A percentile compares a stretch with the other conserved stretches of the same genome.
Conservation (phyloP, 2,113 vertebrate species). For the Holacanthus passer region DNA sequence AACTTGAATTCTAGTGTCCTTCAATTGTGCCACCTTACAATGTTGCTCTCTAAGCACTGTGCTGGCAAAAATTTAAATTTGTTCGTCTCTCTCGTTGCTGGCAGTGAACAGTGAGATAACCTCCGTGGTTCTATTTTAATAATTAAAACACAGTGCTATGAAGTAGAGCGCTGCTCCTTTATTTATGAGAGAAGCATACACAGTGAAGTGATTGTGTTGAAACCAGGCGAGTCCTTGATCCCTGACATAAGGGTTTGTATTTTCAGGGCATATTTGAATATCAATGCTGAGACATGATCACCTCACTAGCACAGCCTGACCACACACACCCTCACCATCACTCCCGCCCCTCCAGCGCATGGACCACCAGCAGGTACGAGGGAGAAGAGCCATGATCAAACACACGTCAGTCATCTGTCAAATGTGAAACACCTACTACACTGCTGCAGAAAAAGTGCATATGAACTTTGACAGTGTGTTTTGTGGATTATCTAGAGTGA, state of each 20-base stretch:
- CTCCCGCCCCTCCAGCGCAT: conserved; percentile 14
- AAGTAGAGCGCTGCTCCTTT: conserved; percentile 78
- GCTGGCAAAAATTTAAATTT: conserved; percentile 75
- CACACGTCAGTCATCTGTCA: conserved; percentile 57
- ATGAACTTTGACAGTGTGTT: conserved; percentile 1
- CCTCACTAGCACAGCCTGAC: conserved; percentile 59
- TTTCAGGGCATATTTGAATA: conserved; percentile 82
- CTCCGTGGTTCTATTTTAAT: conserved; percentile 78
- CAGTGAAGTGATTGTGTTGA: conserved; percentile 81
- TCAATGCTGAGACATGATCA: conserved; percentile 79
- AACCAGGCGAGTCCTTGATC: conserved; percentile 83
- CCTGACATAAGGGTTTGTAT: conserved; percentile 82
- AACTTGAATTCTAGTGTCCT: conserved; percentile 65
- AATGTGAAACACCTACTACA: conserved; percentile 18
- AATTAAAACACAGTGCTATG: conserved; percentile 82
- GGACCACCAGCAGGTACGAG: conserved; percentile 31
- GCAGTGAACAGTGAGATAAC: conserved; percentile 79
- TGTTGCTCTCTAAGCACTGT: conserved; percentile 69
- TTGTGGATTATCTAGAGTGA: neutral
- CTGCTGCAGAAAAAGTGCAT: neutral
- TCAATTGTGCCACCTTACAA: conserved; percentile 64
- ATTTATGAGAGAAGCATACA: conserved; percentile 79
- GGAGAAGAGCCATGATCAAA: conserved; percentile 59
- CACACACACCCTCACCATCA: conserved; percentile 44
- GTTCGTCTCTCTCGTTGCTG: conserved; percentile 55